Conservation (phyloP, 2,797 vertebrate species). For the Melanotaenia boesemani region DNA sequence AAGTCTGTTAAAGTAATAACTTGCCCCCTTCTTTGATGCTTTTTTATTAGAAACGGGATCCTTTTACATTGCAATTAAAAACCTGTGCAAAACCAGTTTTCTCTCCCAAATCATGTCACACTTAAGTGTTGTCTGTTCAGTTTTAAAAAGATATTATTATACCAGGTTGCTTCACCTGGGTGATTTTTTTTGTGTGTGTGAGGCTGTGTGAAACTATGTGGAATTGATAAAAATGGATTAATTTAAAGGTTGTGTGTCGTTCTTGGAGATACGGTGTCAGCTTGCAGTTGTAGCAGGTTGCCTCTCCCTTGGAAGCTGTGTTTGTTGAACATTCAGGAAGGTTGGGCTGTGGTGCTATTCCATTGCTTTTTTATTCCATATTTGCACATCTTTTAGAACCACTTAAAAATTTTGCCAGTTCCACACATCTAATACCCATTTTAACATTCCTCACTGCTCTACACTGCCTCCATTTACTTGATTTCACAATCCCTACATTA, state of each 20-base stretch:
- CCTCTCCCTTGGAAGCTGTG: neutral
- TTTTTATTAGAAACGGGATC: neutral
- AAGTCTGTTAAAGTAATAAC: neutral
- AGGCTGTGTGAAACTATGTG: neutral
- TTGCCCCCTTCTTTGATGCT: neutral
- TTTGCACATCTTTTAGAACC: neutral
- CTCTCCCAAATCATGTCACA: neutral
- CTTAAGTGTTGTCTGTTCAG: neutral
- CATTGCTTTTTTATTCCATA: neutral
- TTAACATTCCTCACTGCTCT: slow-evolving; percentile 3
- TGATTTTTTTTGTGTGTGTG: neutral
- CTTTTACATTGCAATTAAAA: neutral
- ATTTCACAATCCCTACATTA: slow-evolving; percentile 11
- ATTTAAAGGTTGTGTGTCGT: neutral
- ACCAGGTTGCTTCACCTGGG: neutral
- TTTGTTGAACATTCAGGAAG: neutral
- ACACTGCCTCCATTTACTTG: neutral
- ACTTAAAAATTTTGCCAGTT: neutral
- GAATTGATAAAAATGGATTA: neutral
- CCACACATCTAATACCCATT: neutral
- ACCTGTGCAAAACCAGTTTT: neutral
- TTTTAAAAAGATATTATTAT: neutral
- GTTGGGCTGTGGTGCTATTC: neutral
- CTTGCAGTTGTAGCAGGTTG: neutral
- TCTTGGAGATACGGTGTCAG: neutral